Evolutionary conservation across 1,140 invertebrate species (phyloP).

Genomic region (Panulirus ornatus): DNA sequence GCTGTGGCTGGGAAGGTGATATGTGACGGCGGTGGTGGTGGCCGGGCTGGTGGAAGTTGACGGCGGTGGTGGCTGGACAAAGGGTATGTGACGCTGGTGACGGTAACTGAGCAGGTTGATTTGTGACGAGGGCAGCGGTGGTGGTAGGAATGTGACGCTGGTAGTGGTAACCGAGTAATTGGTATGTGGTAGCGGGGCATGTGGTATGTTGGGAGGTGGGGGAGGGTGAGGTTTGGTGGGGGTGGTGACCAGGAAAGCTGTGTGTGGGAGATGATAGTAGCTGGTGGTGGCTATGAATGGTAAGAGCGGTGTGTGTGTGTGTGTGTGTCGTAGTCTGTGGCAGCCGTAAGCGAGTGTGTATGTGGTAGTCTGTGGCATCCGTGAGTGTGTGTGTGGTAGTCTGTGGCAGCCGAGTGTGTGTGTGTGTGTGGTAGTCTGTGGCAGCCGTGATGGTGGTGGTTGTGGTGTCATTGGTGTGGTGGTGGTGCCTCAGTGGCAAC

Average conservation of each 20-base stretch:
- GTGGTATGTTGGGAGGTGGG: too few relatives aligned
- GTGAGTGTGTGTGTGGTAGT: background rate
- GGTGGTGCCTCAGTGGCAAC: too few relatives aligned
- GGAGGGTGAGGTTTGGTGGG: too few relatives aligned
- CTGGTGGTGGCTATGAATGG: too few relatives aligned
- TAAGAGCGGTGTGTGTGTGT: background rate
- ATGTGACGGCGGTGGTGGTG: background rate
- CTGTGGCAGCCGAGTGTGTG: background rate
- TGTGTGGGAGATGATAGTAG: background rate
- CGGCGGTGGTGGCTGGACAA: background rate
- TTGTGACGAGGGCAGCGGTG: background rate
- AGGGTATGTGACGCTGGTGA: background rate
- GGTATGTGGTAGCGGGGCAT: background rate
- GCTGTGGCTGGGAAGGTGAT: background rate
- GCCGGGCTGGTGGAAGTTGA: background rate
- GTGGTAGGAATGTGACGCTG: too few relatives aligned
- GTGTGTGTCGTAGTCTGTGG: background rate
- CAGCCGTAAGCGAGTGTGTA: background rate
- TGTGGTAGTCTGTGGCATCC: background rate
- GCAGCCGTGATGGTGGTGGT: conserved; percentile 2
- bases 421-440: background rate
- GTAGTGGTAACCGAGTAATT: background rate
- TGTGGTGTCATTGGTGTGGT: background rate
- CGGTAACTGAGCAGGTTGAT: background rate
- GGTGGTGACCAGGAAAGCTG: background rate